phyloP scores from a whole-genome alignment of 2,113 vertebrate species.

The Nyctereutes procyonoides region DNA sequence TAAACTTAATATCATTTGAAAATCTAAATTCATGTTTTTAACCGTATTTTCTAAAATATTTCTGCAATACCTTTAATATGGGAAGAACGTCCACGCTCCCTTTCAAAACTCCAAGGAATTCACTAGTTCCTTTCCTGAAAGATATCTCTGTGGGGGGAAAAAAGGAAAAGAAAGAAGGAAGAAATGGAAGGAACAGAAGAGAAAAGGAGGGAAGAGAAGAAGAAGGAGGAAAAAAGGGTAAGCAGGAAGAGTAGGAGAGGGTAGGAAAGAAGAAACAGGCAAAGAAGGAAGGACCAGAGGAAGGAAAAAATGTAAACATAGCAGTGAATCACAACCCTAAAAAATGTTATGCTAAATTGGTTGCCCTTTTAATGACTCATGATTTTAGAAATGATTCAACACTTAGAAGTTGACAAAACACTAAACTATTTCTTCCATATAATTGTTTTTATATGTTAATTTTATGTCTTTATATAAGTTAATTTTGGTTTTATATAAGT shows the following conservation, averaged over 20 bases:
- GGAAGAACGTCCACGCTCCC: slow-evolving; percentile 34
- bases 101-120: background rate
- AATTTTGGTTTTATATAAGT: slow-evolving; percentile 26
- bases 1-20: background rate
- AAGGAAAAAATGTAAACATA: background rate
- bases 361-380: background rate
- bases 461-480: too few relatives aligned
- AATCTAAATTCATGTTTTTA: slow-evolving; percentile 35
- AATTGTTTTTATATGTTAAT: slow-evolving; percentile 8
- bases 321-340: background rate
- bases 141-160: background rate
- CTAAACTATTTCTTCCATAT: background rate
- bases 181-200: background rate
- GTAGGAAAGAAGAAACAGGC: background rate
- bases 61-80: slow-evolving; percentile 76
- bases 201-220: background rate
- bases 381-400: slow-evolving; percentile 17
- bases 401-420: background rate
- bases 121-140: background rate
- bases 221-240: background rate
- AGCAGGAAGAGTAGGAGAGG: background rate
- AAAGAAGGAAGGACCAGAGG: background rate
- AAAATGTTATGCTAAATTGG: background rate
- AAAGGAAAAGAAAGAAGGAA: background rate
- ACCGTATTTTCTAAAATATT: slow-evolving; percentile 35